These are phyloP conservation scores for Emydocephalus ijimae DNA, from an alignment of 2,113 vertebrate species.

Conservation along the genomic window DNA sequence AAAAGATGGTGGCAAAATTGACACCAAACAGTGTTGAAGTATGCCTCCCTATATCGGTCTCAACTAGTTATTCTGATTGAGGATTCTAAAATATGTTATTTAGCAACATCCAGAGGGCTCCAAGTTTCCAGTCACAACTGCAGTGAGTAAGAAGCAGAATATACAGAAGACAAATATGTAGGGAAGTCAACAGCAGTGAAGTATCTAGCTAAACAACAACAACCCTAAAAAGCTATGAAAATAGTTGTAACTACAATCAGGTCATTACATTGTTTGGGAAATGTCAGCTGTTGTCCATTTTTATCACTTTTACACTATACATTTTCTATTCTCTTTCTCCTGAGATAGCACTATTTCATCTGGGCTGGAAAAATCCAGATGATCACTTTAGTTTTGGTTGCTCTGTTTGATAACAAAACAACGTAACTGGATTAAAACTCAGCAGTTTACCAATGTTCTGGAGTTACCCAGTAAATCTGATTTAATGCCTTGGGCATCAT, in stretches of 20 bases:
- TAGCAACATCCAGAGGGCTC: background rate
- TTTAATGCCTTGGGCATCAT: background rate
- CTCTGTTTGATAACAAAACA: background rate
- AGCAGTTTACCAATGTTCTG: background rate
- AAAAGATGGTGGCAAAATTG: background rate
- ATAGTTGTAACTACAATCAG: background rate
- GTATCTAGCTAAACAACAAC: background rate
- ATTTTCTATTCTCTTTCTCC: background rate
- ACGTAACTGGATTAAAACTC: background rate
- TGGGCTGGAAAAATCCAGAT: background rate
- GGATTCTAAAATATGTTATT: background rate
- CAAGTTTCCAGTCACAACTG: background rate
- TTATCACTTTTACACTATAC: background rate
- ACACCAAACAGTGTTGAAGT: background rate
- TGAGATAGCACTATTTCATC: background rate
- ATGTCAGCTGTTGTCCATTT: background rate
- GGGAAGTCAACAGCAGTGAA: background rate
- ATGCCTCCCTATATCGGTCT: background rate
- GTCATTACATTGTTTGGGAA: background rate
- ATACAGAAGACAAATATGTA: background rate
- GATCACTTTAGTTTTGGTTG: background rate
- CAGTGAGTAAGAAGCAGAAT: background rate
- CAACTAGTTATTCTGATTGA: background rate
- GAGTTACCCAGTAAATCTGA: background rate
- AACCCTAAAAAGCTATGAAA: background rate